A percentile compares a stretch with the other conserved stretches of the same genome.
Evolutionary conservation across 2,113 vertebrate genomes (phyloP).

Genomic region (Trichechus manatus): DNA sequence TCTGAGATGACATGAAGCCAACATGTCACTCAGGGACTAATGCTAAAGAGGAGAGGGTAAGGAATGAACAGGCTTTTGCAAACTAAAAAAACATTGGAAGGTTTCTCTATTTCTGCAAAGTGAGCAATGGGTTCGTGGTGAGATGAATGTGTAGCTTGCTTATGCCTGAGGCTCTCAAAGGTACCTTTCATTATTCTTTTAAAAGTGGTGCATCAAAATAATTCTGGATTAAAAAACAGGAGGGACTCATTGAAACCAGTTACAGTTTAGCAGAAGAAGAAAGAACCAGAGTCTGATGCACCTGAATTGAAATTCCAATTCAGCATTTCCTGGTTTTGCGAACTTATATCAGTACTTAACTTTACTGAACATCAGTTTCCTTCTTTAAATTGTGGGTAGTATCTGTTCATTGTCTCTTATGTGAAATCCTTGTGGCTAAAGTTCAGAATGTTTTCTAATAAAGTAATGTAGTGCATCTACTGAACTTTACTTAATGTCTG

Average conservation of each 20-base stretch:
- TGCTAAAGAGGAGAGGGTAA: not conserved
- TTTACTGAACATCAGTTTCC: not conserved
- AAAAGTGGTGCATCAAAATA: not conserved
- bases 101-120: not conserved
- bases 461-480: not conserved
- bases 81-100: not conserved
- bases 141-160: not conserved
- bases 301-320: slow-evolving; percentile 8
- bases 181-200: not conserved
- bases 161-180: not conserved
- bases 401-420: not conserved
- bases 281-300: not conserved
- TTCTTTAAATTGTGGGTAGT: not conserved
- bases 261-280: not conserved
- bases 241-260: not conserved
- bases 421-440: not conserved
- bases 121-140: not conserved
- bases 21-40: not conserved
- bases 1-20: slow-evolving; percentile 21
- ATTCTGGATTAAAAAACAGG: not conserved
- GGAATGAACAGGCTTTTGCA: not conserved
- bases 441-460: not conserved
- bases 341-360: not conserved
- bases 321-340: not conserved
- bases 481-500: slow-evolving; percentile 2